Evolutionary conservation across 2,888 invertebrate genomes (phyloP).

Genomic region (Phymatocera aterrima): DNA sequence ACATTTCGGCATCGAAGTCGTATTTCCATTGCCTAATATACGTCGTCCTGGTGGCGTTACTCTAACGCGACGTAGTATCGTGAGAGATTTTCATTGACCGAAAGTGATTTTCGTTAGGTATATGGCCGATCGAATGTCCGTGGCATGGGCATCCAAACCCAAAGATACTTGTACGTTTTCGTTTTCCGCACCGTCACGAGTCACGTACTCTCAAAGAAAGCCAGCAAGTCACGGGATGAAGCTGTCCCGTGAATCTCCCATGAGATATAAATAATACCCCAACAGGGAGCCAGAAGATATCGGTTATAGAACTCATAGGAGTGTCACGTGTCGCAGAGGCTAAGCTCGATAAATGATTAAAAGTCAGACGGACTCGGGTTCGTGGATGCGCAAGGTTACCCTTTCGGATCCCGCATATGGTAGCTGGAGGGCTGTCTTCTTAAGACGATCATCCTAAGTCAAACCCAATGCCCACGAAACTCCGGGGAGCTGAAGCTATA

Average conservation of each 20-base stretch:
- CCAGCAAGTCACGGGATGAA: not conserved
- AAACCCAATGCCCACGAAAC: conserved; percentile 8
- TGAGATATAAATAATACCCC: conserved; percentile 26
- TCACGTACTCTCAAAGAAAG: not conserved
- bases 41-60: too few relatives aligned
- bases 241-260: conserved; percentile 20
- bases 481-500: not conserved
- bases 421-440: conserved; percentile 59
- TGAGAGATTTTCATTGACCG: too few relatives aligned
- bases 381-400: not conserved
- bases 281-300: conserved; percentile 49
- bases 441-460: conserved; percentile 48
- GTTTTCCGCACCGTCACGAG: conserved; percentile 36
- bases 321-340: conserved; percentile 54
- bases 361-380: not conserved
- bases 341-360: conserved; percentile 56
- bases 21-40: too few relatives aligned
- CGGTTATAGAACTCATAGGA: conserved; percentile 57
- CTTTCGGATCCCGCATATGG: conserved; percentile 50
- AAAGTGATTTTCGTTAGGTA: too few relatives aligned
- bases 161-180: not conserved
- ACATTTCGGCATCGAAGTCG: too few relatives aligned
- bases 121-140: too few relatives aligned
- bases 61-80: too few relatives aligned
- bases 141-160: too few relatives aligned